These are phyloP conservation scores for Phyto melanocephala DNA, from an alignment of 2,888 invertebrate genomes.

Conservation along the genomic window DNA sequence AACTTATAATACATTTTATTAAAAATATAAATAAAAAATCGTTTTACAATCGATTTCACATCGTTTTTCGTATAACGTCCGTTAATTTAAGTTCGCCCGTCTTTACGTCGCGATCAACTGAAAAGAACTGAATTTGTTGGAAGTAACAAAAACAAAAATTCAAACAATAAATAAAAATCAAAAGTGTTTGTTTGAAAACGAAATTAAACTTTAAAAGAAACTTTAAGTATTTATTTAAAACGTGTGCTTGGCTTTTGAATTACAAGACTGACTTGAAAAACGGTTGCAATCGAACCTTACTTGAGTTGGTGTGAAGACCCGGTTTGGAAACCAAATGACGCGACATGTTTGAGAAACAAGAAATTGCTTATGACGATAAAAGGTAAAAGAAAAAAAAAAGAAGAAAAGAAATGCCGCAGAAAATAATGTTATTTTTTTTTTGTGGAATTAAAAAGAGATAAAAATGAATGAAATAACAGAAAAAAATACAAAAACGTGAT, in stretches of 20 bases:
- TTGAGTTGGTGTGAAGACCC: too few relatives aligned
- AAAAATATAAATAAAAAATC: background rate
- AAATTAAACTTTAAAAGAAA: background rate
- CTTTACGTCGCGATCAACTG: conserved; percentile 64
- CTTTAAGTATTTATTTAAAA: background rate
- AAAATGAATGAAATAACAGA: too few relatives aligned
- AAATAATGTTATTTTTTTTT: too few relatives aligned
- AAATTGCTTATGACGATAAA: background rate
- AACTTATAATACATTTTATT: too few relatives aligned
- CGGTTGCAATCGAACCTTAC: too few relatives aligned
- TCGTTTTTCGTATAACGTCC: conserved; percentile 5
- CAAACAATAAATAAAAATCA: conserved; percentile 41
- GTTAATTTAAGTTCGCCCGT: conserved; percentile 33
- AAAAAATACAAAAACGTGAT: too few relatives aligned
- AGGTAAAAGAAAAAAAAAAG: background rate
- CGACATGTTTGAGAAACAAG: too few relatives aligned
- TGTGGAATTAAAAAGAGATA: too few relatives aligned
- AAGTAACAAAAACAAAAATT: background rate
- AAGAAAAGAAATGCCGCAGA: background rate
- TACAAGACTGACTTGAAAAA: too few relatives aligned
- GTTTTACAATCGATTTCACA: background rate
- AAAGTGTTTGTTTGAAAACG: conserved; percentile 29
- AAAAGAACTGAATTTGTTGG: conserved; percentile 65
- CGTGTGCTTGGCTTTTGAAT: background rate
- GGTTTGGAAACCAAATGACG: too few relatives aligned